Base-by-base conservation (phyloP, 2,888 invertebrate genomes). In the Agriotes lineatus region DNA sequence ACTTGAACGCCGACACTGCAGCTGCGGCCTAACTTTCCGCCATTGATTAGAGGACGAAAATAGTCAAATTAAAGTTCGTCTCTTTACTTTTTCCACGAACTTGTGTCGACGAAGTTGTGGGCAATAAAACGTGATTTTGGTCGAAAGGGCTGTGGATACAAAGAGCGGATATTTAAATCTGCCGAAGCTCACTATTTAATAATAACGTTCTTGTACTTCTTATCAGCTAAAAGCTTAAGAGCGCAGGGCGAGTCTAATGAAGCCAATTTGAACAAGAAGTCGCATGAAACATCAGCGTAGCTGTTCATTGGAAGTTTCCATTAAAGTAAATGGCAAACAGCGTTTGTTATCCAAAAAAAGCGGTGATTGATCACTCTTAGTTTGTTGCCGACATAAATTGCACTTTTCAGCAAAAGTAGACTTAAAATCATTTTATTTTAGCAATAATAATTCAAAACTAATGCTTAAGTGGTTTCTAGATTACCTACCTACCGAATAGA, bases 21-120 rank as follows among this genome's bases (percentile, higher is more conserved):
- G 52, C 52, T 52, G 52, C 52, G 33, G 12, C 52, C 52, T 6
- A 52, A 52, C 33, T 33, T 52, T 52, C 18, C 33, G 7, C 18
- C 52, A 52, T 52, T 52, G 52, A 52, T 52, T 52, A 14, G 33
- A 52, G 16, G 33, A 52, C 33, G 33, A 52, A 52, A 52, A 52
- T 52, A 52, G 52, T 35, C 35, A 52, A 52, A 33, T 50, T 50
- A 50, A 50, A 50, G 50, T 50, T 45, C 30, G 4, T 30, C 10
- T 33, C 25, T 30, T 33, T 50, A 50, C 3, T 48, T 48, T 48
- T 12, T 52, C 2, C 25, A 33, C 22, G 52, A 33, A 16, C 52
- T 52, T 52, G 33, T 20, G 12, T 33, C 30, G 7, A 52, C 30
- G 48, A 52, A 52, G 48, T n/a, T n/a, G n/a, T n/a, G n/a, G n/a